phyloP scores from a whole-genome alignment of 1,140 invertebrate species.

The Meloidogyne exigua region DNA sequence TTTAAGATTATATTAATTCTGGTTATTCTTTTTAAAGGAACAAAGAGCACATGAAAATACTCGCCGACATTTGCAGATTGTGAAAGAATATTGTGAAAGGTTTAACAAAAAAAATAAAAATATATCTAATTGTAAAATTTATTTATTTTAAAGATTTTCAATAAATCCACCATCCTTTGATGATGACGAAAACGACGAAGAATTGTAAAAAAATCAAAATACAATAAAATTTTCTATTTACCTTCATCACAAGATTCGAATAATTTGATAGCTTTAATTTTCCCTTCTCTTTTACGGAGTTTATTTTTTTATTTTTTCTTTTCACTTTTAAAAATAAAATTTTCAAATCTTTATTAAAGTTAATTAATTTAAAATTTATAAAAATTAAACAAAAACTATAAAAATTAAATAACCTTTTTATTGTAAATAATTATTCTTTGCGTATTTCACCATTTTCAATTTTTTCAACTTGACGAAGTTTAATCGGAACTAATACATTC shows the following conservation, averaged over 20 bases:
- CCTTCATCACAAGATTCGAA: neutral
- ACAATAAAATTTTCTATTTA: neutral
- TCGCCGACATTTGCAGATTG: slow-evolving; percentile 35
- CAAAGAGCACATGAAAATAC: slow-evolving; percentile 53
- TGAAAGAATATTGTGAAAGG: slow-evolving; percentile 39
- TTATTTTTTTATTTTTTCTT: neutral
- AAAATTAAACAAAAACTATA: too few species aligned
- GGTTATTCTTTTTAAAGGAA: slow-evolving; percentile 46
- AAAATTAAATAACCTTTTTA: too few species aligned
- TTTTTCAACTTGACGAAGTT: slow-evolving; percentile 22
- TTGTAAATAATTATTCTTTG: neutral
- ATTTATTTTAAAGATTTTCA: slow-evolving; percentile 25
- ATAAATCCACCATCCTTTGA: slow-evolving; percentile 27
- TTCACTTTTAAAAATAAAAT: neutral
- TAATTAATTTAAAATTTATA: neutral
- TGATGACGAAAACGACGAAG: slow-evolving; percentile 32
- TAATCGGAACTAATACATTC: slow-evolving; percentile 22
- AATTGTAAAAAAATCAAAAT: slow-evolving; percentile 27
- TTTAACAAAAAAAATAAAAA: neutral
- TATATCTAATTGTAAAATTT: neutral
- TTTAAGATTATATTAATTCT: neutral
- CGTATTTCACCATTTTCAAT: slow-evolving; percentile 9
- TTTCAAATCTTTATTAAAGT: neutral
- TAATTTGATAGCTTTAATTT: neutral
- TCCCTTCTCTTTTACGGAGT: neutral